Base-by-base conservation (phyloP, 1,140 invertebrate genomes). In the Brachionus rubens region DNA sequence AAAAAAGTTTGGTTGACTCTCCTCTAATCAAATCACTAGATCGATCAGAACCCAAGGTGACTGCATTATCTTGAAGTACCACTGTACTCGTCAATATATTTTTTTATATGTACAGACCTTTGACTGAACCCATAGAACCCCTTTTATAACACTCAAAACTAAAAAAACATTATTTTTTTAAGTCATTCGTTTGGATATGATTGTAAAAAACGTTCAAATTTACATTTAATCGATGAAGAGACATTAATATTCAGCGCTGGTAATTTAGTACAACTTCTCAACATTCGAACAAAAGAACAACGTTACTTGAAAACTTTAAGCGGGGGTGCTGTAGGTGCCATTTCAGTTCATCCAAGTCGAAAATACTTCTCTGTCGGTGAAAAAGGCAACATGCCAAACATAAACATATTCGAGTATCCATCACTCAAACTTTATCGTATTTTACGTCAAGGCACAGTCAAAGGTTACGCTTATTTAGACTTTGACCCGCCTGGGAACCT, bases 331-430 rank as follows among this genome's bases (percentile, higher is more conserved):
- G 88, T 94, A 76, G 92, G 91, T 3, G 89, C 90, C 78, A 89
- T 94, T 30, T 86, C 89, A 62, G 91, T 93, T 70, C 87, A 92
- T 86, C 89, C 91, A 76, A 85, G 81, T 48, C 84, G 84, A 77
- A 87, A 88, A 75, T 89, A 91, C 77, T 89, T 94, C 80, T 91
- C 91, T 12, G 88, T 94, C n/a, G 91, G 88, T 12, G 89, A 91
- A 78, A 88, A 89, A 80, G 88, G 88, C n/a, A 43, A 77, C 12
- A 79, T 85, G 40, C 91, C 92, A 0, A 85, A 90, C 28, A 91
- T 94, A 77, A 88, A 91, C 24, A 88, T 94, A 28, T 94, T 92
- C 80, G 88, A 90, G 65, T 94, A 90, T 89, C 91, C 92, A 0
- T 87, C 87, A 48, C 86, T 92, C 81, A 86, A 90, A 75, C 88